Percentiles rank a stretch among this genome's conserved stretches.
phyloP scores from a whole-genome alignment of 1,140 invertebrate genomes.

The Hirudo medicinalis region DNA sequence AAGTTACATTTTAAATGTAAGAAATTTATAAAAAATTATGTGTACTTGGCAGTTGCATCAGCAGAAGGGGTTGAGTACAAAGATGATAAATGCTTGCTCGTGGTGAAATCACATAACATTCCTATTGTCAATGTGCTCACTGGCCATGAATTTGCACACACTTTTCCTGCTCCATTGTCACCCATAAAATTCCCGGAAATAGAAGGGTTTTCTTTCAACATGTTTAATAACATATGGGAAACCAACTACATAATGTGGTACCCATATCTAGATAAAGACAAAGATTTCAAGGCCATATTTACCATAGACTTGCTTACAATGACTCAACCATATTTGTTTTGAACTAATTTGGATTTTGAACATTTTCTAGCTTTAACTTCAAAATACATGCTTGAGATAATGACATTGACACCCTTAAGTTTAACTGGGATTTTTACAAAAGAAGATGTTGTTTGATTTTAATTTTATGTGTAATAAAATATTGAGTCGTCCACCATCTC shows the following conservation, averaged over 20 bases:
- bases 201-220: constrained; percentile 30
- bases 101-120: constrained; percentile 27
- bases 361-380: too few relatives aligned
- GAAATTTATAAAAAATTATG: constrained; percentile 16
- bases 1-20: too few relatives aligned
- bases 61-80: neutral
- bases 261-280: constrained; percentile 28
- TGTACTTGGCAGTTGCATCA: constrained; percentile 1
- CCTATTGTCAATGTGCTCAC: constrained; percentile 28
- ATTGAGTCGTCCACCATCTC: too few relatives aligned
- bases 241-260: constrained; percentile 38
- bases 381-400: too few relatives aligned
- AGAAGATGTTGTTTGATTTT: too few relatives aligned
- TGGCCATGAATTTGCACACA: constrained; percentile 24
- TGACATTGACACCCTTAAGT: too few relatives aligned
- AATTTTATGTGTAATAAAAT: too few relatives aligned
- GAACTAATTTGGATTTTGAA: too few relatives aligned
- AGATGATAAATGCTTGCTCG: constrained; percentile 18
- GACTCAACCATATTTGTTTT: too few relatives aligned
- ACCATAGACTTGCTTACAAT: neutral
- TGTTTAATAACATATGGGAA: constrained; percentile 37
- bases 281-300: constrained; percentile 29
- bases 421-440: too few relatives aligned
- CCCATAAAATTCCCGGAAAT: constrained; percentile 25
- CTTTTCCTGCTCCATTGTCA: constrained; percentile 32